Percentiles rank a stretch among this genome's conserved stretches.
These are phyloP conservation scores for Peromyscus leucopus DNA, from an alignment of 2,113 vertebrate genomes.

Conservation along the genomic window DNA sequence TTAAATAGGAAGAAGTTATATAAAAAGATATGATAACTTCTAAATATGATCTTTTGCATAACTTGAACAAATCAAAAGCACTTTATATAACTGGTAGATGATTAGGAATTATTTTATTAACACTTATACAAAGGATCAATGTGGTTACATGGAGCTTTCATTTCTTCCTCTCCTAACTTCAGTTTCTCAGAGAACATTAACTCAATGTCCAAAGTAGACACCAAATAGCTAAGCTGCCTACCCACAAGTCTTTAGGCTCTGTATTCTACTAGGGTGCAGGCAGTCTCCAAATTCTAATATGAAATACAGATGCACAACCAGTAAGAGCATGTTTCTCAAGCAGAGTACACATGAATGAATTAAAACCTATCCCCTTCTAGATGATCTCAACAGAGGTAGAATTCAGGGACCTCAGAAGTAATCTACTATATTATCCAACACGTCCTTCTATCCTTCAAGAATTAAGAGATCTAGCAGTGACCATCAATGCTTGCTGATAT, in stretches of 20 bases:
- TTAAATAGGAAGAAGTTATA: constrained; percentile 77
- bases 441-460: not conserved
- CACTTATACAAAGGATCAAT: constrained; percentile 26
- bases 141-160: constrained; percentile 15
- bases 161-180: constrained; percentile 8
- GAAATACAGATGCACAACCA: constrained; percentile 50
- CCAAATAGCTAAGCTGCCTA: not conserved
- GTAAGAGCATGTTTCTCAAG: constrained; percentile 43
- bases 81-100: constrained; percentile 52
- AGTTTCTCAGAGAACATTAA: constrained; percentile 27
- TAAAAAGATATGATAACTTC: constrained; percentile 75
- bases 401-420: constrained; percentile 31
- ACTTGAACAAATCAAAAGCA: constrained; percentile 61
- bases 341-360: constrained; percentile 1
- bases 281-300: constrained; percentile 61
- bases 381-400: constrained; percentile 45
- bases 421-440: not conserved
- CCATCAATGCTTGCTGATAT: not conserved
- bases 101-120: constrained; percentile 55
- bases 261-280: not conserved
- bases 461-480: not conserved
- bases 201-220: not conserved
- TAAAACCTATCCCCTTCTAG: constrained; percentile 54
- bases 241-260: not conserved
- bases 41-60: constrained; percentile 62